These are phyloP conservation scores for Melinaea marsaeus DNA, from an alignment of 2,888 invertebrate species.

Conservation along the genomic window DNA sequence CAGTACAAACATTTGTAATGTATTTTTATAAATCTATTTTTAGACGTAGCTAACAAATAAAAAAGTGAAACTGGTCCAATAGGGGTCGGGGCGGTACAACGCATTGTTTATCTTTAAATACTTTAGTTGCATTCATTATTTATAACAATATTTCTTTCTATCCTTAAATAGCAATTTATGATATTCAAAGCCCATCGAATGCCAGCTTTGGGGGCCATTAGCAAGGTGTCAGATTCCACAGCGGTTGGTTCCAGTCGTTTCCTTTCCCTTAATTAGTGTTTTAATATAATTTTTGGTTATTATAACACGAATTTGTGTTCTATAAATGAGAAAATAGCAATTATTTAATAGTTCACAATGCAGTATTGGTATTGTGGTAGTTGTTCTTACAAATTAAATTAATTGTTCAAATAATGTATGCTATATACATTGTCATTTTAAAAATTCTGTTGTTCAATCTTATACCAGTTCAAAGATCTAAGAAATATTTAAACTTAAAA, in stretches of 20 bases:
- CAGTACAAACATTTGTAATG: conserved; percentile 7
- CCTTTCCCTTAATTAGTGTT: conserved; percentile 25
- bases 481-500: too few species aligned
- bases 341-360: too few species aligned
- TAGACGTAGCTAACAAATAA: conserved; percentile 19
- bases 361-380: too few species aligned
- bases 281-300: background rate
- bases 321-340: background rate
- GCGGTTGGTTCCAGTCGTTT: conserved; percentile 27
- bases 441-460: too few species aligned
- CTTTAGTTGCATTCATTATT: background rate
- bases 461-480: too few species aligned
- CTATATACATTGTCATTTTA: too few species aligned
- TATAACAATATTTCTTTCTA: background rate
- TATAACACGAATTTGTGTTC: background rate
- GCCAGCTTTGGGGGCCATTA: conserved; percentile 23
- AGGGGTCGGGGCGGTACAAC: conserved; percentile 21
- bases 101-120: conserved; percentile 5
- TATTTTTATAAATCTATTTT: conserved; percentile 20
- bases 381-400: too few species aligned
- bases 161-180: conserved; percentile 6
- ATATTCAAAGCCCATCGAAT: conserved; percentile 3
- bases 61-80: conserved; percentile 30
- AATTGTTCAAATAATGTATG: too few species aligned
- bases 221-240: conserved; percentile 30